Base-by-base conservation (phyloP, 2,797 vertebrate species). In the Ctenopoma multispine region DNA sequence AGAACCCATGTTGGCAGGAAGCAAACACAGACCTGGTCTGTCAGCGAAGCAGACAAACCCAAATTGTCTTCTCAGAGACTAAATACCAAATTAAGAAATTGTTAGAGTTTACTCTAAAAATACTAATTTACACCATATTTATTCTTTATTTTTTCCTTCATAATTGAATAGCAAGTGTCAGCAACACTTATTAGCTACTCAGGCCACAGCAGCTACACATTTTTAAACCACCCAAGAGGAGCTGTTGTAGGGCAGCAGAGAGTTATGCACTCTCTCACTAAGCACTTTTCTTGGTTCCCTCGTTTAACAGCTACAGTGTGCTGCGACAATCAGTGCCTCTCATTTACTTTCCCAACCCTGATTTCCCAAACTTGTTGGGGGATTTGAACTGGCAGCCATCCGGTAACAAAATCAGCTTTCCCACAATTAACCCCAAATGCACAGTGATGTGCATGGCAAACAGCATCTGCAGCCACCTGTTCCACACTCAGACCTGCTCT, bases 21-120 rank as follows among this genome's bases (percentile, higher is more conserved):
- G 53, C 34, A 71, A 58, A 47, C n/a, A 48, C 23, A 53, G 56
- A 67, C 23, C 44, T 15, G 1, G 29, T 34, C 69, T 50, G 71
- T 72, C 69, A 74, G 71, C 63, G 80, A 77, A 78, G 57, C 54
- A 66, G 66, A 74, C 20, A 43, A n/a, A n/a, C n/a, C n/a, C n/a
- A 71, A 58, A 69, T 36, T 29, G 56, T 23, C 27, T 41, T 44
- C 57, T 46, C 57, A 38, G 69, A 74, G 34, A 68, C 50, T 24
- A 83, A 66, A 77, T 14, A 47, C 14, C 70, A 75, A 8, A 23
- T 1, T 54, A 63, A 69, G 46, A 56, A 75, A 75, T 27, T 24
- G 24, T 61, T 38, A 24, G 62, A 8, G 27, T 66, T 74, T 66
- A 27, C 38, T 40, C 29, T n/a, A n/a, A n/a, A n/a, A n/a, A n/a